phyloP scores from a whole-genome alignment of 2,888 invertebrate genomes.

The Drosophila monieri region DNA sequence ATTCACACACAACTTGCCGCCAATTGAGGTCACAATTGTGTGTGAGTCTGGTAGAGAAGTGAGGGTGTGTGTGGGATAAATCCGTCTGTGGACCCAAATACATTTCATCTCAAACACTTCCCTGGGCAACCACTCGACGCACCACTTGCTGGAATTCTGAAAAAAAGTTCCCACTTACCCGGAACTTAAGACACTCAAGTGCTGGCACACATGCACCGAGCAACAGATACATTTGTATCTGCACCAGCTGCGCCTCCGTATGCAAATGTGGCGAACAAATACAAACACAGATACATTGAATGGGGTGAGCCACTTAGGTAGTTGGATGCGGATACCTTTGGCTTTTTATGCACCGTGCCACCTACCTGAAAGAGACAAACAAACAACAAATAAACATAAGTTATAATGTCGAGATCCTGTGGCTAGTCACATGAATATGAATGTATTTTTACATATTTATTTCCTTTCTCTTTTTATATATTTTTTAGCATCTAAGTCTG shows the following conservation, averaged over 20 bases:
- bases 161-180: slow-evolving; percentile 74
- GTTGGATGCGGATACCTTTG: slow-evolving; percentile 31
- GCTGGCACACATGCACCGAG: slow-evolving; percentile 52
- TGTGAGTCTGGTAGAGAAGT: neutral
- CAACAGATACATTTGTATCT: slow-evolving; percentile 34
- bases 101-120: slow-evolving; percentile 51
- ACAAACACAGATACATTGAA: slow-evolving; percentile 6
- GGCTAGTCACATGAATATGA: slow-evolving; percentile 70
- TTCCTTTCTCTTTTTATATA: slow-evolving; percentile 23
- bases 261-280: slow-evolving; percentile 37
- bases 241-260: slow-evolving; percentile 30
- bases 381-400: slow-evolving; percentile 61
- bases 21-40: slow-evolving; percentile 62
- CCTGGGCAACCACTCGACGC: slow-evolving; percentile 63
- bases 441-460: slow-evolving; percentile 36
- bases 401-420: slow-evolving; percentile 64
- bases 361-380: slow-evolving; percentile 66
- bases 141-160: slow-evolving; percentile 72
- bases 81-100: slow-evolving; percentile 55
- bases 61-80: slow-evolving; percentile 3
- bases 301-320: slow-evolving; percentile 43
- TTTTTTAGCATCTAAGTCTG: slow-evolving; percentile 18
- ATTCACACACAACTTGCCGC: slow-evolving; percentile 45
- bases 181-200: slow-evolving; percentile 74
- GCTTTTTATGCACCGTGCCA: slow-evolving; percentile 42